Evolutionary conservation across 2,888 invertebrate genomes (phyloP).

Genomic region (Pterobdella sp.): DNA sequence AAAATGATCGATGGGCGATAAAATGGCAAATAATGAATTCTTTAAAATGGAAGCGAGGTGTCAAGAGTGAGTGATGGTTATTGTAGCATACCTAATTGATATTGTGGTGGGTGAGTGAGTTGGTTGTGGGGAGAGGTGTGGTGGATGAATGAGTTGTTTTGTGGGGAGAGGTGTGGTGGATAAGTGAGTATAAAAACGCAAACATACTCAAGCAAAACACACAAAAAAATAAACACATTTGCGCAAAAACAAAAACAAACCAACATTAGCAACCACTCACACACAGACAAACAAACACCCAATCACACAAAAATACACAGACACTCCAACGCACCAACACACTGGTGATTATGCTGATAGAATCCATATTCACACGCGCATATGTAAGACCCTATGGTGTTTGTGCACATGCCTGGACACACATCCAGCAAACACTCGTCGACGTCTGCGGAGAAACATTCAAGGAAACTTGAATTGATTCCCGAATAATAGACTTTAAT

Average conservation of each 20-base stretch:
- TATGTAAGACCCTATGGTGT: slow-evolving; percentile 28
- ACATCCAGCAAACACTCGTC: slow-evolving; percentile 26
- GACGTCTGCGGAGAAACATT: slow-evolving; percentile 23
- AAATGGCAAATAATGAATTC: not conserved
- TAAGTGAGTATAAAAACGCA: not conserved
- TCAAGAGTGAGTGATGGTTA: too few species aligned
- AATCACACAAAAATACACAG: not conserved
- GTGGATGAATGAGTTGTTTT: not conserved
- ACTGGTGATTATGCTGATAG: slow-evolving; percentile 13
- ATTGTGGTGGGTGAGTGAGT: not conserved
- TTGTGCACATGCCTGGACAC: slow-evolving; percentile 27
- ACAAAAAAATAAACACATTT: too few species aligned
- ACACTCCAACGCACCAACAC: not conserved
- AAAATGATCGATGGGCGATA: not conserved
- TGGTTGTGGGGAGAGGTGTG: not conserved
- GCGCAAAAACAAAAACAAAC: not conserved
- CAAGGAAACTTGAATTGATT: too few species aligned
- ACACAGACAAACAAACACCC: not conserved
- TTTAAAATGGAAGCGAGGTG: not conserved
- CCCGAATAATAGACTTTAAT: too few species aligned
- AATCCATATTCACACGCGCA: slow-evolving; percentile 29
- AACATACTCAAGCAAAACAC: too few species aligned
- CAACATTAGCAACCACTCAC: not conserved
- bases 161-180: not conserved
- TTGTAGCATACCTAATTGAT: too few species aligned